Percentiles rank a stretch among this genome's conserved stretches.
Conservation (phyloP, 2,113 vertebrate genomes). For the Burhinus oedicnemus region DNA sequence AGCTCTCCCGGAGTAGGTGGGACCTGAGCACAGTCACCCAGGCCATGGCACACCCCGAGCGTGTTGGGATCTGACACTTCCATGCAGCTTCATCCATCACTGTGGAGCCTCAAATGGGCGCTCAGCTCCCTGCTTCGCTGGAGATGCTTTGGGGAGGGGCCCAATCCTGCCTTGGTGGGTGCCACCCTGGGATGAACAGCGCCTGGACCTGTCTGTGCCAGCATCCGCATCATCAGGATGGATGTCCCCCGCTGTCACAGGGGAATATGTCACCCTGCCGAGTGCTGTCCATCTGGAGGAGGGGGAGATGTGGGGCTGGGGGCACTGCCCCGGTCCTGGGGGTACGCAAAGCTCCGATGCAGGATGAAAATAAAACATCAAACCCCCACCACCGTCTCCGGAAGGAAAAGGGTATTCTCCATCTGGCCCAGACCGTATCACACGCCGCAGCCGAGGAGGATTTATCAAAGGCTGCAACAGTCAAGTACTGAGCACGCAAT, state of each 20-base stretch:
- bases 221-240: fast-evolving
- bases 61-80: fast-evolving
- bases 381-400: not conserved
- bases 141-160: not conserved
- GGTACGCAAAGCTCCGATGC: not conserved
- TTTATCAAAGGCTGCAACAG: not conserved
- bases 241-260: not conserved
- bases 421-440: not conserved
- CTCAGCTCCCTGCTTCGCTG: not conserved
- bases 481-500: no score
- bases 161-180: not conserved
- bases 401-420: not conserved
- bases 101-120: not conserved
- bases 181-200: not conserved
- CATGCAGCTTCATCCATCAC: not conserved
- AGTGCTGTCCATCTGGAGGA: not conserved
- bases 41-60: fast-evolving
- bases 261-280: fast-evolving
- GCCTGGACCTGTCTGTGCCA: not conserved
- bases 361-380: not conserved
- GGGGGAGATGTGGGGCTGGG: not conserved
- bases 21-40: fast-evolving
- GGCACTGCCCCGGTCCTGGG: not conserved
- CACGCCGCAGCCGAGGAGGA: not conserved
- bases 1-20: not conserved